Evolutionary conservation across 2,113 vertebrate genomes (phyloP), one percentile per base, ranked within the genome.

Genomic region (Ovibos moschatus): DNA sequence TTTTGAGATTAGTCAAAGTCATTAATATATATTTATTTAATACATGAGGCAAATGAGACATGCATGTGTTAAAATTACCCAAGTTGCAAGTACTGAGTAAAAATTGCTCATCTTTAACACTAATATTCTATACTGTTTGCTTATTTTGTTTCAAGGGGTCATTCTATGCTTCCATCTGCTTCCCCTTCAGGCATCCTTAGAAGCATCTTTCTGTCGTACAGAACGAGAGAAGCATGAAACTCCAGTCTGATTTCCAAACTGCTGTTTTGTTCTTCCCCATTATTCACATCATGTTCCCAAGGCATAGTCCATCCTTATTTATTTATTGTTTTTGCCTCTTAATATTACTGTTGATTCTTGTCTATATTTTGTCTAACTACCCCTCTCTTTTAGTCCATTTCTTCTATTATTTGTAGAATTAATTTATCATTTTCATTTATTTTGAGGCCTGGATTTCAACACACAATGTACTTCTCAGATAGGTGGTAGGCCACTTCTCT

Each of bases 371-470:
- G 3, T 36, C 10, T 64, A 15, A 9, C 12, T 81, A 16, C 1
- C 4, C 19, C 6, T 90, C 25, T 53, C 11, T 92, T 30, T 53
- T 58, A 84, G 7, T 47, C 2, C 16, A 82, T 67, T 62, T 36
- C 15, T 40, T 5, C 71, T 96, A 64, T 51, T 8, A 5, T 45
- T 43, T 58, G 8, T 57, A 21, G 47, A 83, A 47, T 74, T 85
- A 81, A 51, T 78, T n/a, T 55, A 84, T 78, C 30, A 50, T 81
- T 82, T 1, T 71, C 23, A 76, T 82, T 82, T 58, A 50, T 82
- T 89, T 21, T 87, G 33, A 95, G 95, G n/a, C 1, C 62, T 82
- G 40, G 7, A 15, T 89, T 96, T 95, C 84, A 47, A 30, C 5
- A 45, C 3, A 2, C 33, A 40, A 57, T 93, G 14, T 28, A 71